phyloP scores from a whole-genome alignment of 2,888 invertebrate genomes.

The Scaptomyza cyrtandrae region DNA sequence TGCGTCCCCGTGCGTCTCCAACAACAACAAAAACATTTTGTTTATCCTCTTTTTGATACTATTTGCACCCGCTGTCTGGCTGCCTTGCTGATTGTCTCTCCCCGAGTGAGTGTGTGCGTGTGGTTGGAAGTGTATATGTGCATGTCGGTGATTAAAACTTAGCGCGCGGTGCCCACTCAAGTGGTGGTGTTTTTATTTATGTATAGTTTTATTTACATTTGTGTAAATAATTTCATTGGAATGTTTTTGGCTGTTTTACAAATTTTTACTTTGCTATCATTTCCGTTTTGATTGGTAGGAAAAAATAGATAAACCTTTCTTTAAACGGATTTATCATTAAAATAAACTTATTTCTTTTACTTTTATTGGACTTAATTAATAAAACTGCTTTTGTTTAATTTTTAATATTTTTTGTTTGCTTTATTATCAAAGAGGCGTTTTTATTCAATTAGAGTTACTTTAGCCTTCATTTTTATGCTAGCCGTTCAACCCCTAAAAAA shows the following conservation, averaged over 20 bases:
- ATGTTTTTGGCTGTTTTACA: constrained; percentile 40
- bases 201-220: constrained; percentile 18
- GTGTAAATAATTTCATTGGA: constrained; percentile 58
- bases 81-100: constrained; percentile 23
- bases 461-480: constrained; percentile 29
- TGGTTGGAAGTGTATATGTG: constrained; percentile 17
- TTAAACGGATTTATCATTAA: background rate
- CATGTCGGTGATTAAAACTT: constrained; percentile 68
- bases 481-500: constrained; percentile 47
- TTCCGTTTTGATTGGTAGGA: constrained; percentile 45
- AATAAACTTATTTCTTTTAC: background rate
- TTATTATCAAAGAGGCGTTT: constrained; percentile 30
- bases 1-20: constrained; percentile 42
- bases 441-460: constrained; percentile 47
- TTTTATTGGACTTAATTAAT: background rate
- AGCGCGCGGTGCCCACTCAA: constrained; percentile 52
- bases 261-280: constrained; percentile 53
- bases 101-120: constrained; percentile 3
- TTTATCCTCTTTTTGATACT: constrained; percentile 52
- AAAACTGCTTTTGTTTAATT: background rate
- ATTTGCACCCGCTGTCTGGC: constrained; percentile 47
- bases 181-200: constrained; percentile 62
- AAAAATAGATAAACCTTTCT: constrained; percentile 15
- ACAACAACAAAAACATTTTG: constrained; percentile 47
- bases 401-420: background rate